Base-by-base conservation (phyloP, 2,888 invertebrate genomes). In the Noctua comes region DNA sequence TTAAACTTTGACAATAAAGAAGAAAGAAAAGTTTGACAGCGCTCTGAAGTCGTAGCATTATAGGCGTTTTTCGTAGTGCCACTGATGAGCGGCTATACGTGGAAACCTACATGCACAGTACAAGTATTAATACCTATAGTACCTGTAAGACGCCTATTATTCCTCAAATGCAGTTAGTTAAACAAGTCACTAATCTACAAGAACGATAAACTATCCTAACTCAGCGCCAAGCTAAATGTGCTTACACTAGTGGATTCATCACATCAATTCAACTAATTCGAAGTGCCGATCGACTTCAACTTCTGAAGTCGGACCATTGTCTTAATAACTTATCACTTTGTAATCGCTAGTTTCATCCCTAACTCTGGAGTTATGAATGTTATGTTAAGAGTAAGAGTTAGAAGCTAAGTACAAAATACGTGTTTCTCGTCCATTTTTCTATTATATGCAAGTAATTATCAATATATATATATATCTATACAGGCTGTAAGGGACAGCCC, bases 221-320 rank as follows among this genome's bases (percentile, higher is more conserved):
- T 80, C 57, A 27, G 68, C 68, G 27, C 59, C 43, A 77, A 83
- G 62, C 78, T 88, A 83, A 82, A 87, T 80, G 80, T 85, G 73
- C 87, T 82, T 79, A 80, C 87, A 71, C 65, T 68, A 48, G 80
- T 70, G 40, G 71, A 77, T 83, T 85, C 81, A 85, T 85, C 83
- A 83, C 85, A 80, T 86, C 81, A 87, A 86, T 85, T 85, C 81
- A 73, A 86, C 85, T 80, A 87, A 83, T 88, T 88, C 77, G 40
- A 79, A 80, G 71, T 82, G 70, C 74, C 69, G 75, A 87, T 79
- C 77, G 73, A 79, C 79, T 79, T 79, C 68, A 51, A 83, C 72
- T 82, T 79, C 27, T 21, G 54, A 86, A 86, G 74, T 71, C 68
- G 46, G 65, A 86, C 73, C 83, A 83, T 85, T 81, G 76, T 85